Evolutionary conservation across 2,113 vertebrate genomes (phyloP).

Genomic region (Gracilinanus agilis): DNA sequence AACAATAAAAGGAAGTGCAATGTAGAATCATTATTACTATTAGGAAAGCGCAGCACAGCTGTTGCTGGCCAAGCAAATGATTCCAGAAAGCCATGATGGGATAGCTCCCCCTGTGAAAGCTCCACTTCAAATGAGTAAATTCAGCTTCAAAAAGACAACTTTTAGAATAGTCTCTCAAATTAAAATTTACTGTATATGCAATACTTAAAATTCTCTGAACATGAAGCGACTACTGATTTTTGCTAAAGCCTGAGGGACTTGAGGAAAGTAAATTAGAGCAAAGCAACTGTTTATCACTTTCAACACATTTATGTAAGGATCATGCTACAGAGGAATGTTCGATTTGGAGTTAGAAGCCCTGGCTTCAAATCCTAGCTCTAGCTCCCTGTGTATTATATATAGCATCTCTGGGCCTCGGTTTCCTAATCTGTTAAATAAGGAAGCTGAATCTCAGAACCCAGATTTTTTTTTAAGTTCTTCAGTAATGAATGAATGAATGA

Average conservation of each 20-base stretch:
- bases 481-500: background rate
- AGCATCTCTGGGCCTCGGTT: background rate
- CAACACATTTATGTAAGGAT: background rate
- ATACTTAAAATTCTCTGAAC: slow-evolving; percentile 33
- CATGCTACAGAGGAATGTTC: background rate
- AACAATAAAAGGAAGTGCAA: slow-evolving; percentile 61
- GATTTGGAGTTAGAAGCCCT: background rate
- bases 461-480: background rate
- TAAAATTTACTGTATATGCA: slow-evolving; percentile 49
- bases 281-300: slow-evolving; percentile 28
- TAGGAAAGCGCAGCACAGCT: slow-evolving; percentile 69
- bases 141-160: slow-evolving; percentile 55
- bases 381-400: background rate
- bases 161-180: slow-evolving; percentile 52
- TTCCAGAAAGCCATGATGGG: slow-evolving; percentile 37
- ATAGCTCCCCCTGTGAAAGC: slow-evolving; percentile 18
- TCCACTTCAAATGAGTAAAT: slow-evolving; percentile 62
- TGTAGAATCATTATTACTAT: slow-evolving; percentile 51
- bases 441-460: background rate
- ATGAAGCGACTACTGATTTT: slow-evolving; percentile 43
- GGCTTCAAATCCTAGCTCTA: background rate
- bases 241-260: slow-evolving; percentile 31
- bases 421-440: background rate
- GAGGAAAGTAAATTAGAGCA: slow-evolving; percentile 38
- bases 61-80: slow-evolving; percentile 65